Evolutionary conservation across 35 echinoderm and acorn worm species (phyloP).

Genomic region (Ptychodera flava): DNA sequence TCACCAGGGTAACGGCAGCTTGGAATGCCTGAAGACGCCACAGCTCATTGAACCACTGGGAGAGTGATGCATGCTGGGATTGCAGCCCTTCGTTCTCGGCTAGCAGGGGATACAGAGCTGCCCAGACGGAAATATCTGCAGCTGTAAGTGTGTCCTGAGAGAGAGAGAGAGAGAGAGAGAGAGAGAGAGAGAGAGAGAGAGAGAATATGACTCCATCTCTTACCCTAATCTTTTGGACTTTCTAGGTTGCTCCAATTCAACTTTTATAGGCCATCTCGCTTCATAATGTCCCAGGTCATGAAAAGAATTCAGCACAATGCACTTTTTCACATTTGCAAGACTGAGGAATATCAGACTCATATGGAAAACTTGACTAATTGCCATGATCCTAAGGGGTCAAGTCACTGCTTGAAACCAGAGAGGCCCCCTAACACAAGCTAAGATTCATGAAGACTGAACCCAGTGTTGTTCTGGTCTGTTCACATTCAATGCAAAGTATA

Average conservation of each 20-base stretch:
- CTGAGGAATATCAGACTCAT: neutral
- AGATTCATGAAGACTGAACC: too few species aligned
- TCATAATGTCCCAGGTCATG: neutral
- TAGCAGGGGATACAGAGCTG: slow-evolving; percentile 66
- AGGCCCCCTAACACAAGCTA: too few species aligned
- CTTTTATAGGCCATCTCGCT: neutral
- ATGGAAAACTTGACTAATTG: neutral
- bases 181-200: slow-evolving; percentile 4
- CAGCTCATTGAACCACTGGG: slow-evolving; percentile 68
- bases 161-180: neutral
- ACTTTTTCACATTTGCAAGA: neutral
- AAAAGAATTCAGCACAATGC: neutral
- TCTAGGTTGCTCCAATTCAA: neutral
- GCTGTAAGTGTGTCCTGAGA: slow-evolving; percentile 41
- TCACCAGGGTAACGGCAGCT: slow-evolving; percentile 56
- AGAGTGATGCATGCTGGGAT: slow-evolving; percentile 24
- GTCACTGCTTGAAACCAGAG: too few species aligned
- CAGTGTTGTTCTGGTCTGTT: too few species aligned
- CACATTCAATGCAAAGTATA: too few species aligned
- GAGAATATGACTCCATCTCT: neutral
- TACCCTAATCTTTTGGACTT: neutral
- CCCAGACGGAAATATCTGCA: slow-evolving; percentile 78
- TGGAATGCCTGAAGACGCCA: slow-evolving; percentile 28
- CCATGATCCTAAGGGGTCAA: too few species aligned
- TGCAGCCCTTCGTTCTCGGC: slow-evolving; percentile 28